Conservation (phyloP, 2,113 vertebrate species). For the Bombycilla garrulus region DNA sequence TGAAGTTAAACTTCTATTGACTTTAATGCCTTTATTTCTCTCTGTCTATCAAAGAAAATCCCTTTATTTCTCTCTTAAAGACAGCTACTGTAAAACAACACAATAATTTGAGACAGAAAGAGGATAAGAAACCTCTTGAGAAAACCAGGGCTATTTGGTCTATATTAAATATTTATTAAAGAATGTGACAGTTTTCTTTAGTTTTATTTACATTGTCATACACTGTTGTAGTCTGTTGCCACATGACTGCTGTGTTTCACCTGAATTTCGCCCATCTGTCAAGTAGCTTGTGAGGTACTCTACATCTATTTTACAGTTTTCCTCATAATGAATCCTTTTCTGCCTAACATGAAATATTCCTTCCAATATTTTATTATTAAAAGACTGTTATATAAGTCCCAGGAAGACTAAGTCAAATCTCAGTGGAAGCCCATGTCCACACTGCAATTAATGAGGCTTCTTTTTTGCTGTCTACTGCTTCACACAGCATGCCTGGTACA, state of each 20-base stretch:
- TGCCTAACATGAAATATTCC: not conserved
- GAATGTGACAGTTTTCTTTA: not conserved
- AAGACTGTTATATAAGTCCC: not conserved
- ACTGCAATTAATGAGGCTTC: not conserved
- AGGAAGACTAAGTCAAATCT: not conserved
- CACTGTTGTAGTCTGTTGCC: not conserved
- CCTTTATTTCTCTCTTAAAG: not conserved
- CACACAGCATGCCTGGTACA: not conserved
- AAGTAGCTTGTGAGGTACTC: not conserved
- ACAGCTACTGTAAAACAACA: not conserved
- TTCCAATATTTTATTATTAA: not conserved
- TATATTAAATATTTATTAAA: not conserved
- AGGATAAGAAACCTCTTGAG: not conserved
- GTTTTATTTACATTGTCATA: not conserved
- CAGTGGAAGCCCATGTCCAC: fast-evolving
- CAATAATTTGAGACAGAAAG: not conserved
- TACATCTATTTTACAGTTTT: not conserved
- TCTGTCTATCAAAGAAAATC: not conserved
- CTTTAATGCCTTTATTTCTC: not conserved
- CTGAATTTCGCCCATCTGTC: not conserved
- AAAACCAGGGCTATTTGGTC: not conserved
- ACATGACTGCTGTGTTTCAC: not conserved
- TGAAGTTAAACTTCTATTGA: not conserved
- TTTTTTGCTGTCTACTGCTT: not conserved
- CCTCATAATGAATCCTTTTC: not conserved